Evolutionary conservation across 2,797 vertebrate genomes (phyloP), one percentile per base, ranked within the genome.

Genomic region (Sylvia borin): DNA sequence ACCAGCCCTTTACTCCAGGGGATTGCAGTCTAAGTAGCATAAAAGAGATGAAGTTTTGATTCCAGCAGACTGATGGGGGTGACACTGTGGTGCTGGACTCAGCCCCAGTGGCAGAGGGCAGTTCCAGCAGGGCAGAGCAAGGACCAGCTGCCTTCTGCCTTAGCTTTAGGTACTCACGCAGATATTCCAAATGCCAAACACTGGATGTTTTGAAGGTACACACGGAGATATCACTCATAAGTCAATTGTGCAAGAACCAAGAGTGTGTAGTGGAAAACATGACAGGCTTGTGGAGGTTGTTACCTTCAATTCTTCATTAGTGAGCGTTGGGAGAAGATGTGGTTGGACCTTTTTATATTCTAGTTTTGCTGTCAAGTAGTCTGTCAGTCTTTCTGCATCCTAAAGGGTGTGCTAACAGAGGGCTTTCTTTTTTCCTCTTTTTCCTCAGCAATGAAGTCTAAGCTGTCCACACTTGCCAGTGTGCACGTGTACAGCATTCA

Each of bases 401-500:
- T 74, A 29, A 88, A 88, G 93, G 85, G 40, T 94, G 57, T 97
- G 54, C 96, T 97, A 94, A 97, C 83, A 82, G 55, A 86, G 53
- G 62, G 40, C 36, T 94, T 68, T 93, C 36, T 91, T 78, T 90
- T 75, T 27, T 34, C 76, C 42, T 79, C 76, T 57, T 76, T 48
- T n/a, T 68, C 88, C 73, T 65, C 97, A 99, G 99, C 98, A 84
- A 94, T 98, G 77, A 99, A 99, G 97, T 98, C 98, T 22, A 99
- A 98, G 96, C 98, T 99, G 96, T 97, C 98, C 65, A 85, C 98
- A 16, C 80, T 98, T 8, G 98, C 99, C 14, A 99, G 99, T 2
- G 95, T 99, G 76, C 99, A 99, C 5, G 98, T 99, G 88, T 99
- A 99, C 98, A 99, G 99, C 83, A 97, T 99, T 71, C 99, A 99